These are phyloP conservation scores for Anthoscopus minutus DNA, from an alignment of 2,113 vertebrate genomes.

Conservation along the genomic window DNA sequence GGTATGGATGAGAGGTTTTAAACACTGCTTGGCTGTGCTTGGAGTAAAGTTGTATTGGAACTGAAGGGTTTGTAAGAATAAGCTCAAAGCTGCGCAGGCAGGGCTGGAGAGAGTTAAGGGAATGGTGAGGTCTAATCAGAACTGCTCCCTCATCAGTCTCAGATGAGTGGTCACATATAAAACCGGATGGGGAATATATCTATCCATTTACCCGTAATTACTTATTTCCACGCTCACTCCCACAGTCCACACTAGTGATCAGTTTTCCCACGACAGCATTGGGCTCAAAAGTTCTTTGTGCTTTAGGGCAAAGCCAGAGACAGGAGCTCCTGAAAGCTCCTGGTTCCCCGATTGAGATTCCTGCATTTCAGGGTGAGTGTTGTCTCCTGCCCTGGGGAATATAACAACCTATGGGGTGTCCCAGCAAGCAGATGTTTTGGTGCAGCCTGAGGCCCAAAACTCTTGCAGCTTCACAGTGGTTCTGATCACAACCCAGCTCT, in stretches of 20 bases:
- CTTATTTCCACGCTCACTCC: neutral
- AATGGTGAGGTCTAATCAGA: slow-evolving; percentile 2
- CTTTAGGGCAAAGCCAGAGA: neutral
- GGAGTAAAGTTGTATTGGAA: neutral
- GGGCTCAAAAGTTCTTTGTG: neutral
- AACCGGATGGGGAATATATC: neutral
- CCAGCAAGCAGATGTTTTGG: neutral
- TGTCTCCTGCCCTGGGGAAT: neutral
- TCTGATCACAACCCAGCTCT: neutral
- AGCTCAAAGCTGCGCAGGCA: neutral
- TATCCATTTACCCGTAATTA: neutral
- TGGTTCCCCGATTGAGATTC: neutral
- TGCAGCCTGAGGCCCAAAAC: neutral
- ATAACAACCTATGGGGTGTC: neutral
- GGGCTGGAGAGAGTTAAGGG: slow-evolving; percentile 17
- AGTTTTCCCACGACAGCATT: neutral
- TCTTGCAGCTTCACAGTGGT: neutral
- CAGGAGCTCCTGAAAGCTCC: neutral
- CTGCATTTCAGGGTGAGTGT: neutral
- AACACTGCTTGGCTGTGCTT: neutral
- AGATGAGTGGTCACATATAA: slow-evolving; percentile 48
- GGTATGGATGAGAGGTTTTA: neutral
- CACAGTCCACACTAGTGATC: neutral
- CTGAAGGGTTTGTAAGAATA: neutral
- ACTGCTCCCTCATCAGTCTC: slow-evolving; percentile 42